phyloP scores from a whole-genome alignment of 2,113 vertebrate species.

The Pleuronectes platessa region DNA sequence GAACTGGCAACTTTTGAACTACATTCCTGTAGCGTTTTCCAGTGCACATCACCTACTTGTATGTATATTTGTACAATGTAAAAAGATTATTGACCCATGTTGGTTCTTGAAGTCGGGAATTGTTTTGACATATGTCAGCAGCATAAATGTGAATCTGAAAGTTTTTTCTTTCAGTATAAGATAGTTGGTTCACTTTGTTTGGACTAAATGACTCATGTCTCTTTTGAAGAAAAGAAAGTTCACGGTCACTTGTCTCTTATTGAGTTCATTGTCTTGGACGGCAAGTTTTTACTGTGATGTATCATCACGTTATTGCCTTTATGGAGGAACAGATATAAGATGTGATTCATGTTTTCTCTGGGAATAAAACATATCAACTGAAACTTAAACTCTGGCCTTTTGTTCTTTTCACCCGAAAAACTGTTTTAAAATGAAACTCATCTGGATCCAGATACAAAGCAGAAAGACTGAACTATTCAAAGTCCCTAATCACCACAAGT shows the following conservation, averaged over 20 bases:
- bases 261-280: neutral
- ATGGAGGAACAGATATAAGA: neutral
- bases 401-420: neutral
- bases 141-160: neutral
- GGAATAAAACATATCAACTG: slow-evolving; percentile 29
- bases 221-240: slow-evolving; percentile 4
- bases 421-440: too few relatives aligned
- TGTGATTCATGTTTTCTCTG: slow-evolving; percentile 24
- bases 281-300: neutral
- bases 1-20: neutral
- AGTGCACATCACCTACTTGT: neutral
- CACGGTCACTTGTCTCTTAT: neutral
- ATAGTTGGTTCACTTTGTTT: neutral
- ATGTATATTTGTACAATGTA: slow-evolving; percentile 13
- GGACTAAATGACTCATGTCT: slow-evolving; percentile 8
- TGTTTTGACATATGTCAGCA: slow-evolving; percentile 11
- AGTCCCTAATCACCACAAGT: too few relatives aligned
- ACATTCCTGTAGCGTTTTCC: neutral
- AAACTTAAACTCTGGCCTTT: neutral
- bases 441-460: too few relatives aligned
- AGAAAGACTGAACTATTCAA: too few relatives aligned
- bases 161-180: neutral
- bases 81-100: slow-evolving; percentile 30
- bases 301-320: neutral
- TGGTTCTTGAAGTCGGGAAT: slow-evolving; percentile 24